These are phyloP conservation scores for Myoxocephalus aenaeus DNA, from an alignment of 2,797 vertebrate species.

Conservation along the genomic window DNA sequence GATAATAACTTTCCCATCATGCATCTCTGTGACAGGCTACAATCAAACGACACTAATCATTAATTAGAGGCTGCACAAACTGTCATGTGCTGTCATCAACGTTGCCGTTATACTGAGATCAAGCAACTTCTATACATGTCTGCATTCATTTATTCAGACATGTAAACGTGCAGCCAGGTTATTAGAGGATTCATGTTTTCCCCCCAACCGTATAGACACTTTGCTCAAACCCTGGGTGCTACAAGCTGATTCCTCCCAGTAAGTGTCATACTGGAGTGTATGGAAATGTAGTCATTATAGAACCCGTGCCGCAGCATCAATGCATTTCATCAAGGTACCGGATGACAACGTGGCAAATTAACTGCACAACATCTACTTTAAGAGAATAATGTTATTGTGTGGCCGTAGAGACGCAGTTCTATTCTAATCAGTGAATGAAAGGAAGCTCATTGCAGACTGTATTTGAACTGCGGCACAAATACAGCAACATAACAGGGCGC, in stretches of 20 bases:
- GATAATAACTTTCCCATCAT: background rate
- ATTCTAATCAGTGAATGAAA: background rate
- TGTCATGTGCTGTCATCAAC: background rate
- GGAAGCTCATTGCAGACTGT: background rate
- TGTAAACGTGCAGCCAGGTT: background rate
- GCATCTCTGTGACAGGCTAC: background rate
- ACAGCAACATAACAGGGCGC: background rate
- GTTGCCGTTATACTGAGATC: background rate
- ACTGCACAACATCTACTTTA: background rate
- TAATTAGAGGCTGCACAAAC: slow-evolving; percentile 5
- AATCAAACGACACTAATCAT: slow-evolving; percentile 14
- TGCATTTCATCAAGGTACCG: slow-evolving; percentile 36
- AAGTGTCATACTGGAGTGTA: background rate
- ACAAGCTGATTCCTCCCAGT: background rate
- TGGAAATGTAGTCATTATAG: background rate
- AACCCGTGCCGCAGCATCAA: background rate
- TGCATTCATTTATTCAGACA: background rate
- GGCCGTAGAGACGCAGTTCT: background rate
- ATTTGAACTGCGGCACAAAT: background rate
- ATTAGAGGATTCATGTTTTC: background rate
- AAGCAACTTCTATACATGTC: background rate
- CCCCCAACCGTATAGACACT: background rate
- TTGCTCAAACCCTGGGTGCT: background rate
- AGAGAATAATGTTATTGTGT: background rate
- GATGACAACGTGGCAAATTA: slow-evolving; percentile 29